phyloP scores from a whole-genome alignment of 2,888 invertebrate genomes.

The Ephialtes manifestator region DNA sequence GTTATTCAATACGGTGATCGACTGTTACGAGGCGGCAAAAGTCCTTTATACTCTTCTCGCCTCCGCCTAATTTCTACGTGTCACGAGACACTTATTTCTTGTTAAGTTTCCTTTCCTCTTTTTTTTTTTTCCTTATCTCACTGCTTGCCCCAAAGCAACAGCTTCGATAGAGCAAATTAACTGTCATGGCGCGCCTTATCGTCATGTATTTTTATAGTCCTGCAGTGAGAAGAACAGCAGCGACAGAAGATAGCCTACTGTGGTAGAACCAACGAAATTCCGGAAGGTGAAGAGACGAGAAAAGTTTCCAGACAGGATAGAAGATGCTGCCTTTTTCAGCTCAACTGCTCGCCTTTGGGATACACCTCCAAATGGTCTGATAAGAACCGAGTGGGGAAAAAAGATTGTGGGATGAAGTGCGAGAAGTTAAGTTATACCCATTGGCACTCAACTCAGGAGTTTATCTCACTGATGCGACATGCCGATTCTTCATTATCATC shows the following conservation, averaged over 20 bases:
- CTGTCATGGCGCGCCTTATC: constrained; percentile 16
- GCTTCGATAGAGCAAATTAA: background rate
- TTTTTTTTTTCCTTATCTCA: constrained; percentile 31
- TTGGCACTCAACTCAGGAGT: constrained; percentile 38
- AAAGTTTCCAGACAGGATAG: background rate
- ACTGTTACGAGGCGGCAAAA: constrained; percentile 26
- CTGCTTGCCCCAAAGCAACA: background rate
- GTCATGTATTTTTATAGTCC: constrained; percentile 6
- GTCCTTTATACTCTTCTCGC: constrained; percentile 67
- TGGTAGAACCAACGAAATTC: constrained; percentile 33
- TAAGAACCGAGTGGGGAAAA: constrained; percentile 44
- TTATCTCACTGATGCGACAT: constrained; percentile 32
- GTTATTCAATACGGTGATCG: constrained; percentile 39
- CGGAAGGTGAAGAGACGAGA: constrained; percentile 9
- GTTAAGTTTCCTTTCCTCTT: constrained; percentile 41
- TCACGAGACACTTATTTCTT: constrained; percentile 61
- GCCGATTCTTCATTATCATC: constrained; percentile 4
- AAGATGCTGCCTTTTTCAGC: background rate
- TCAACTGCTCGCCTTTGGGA: constrained; percentile 1
- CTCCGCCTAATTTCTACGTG: constrained; percentile 73
- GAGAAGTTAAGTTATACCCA: constrained; percentile 35
- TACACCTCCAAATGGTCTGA: constrained; percentile 44
- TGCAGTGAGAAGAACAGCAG: constrained; percentile 25
- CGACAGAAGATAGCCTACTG: constrained; percentile 40
- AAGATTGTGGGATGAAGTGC: constrained; percentile 35